Base-by-base conservation (phyloP, 2,113 vertebrate species). In the Agapornis roseicollis region DNA sequence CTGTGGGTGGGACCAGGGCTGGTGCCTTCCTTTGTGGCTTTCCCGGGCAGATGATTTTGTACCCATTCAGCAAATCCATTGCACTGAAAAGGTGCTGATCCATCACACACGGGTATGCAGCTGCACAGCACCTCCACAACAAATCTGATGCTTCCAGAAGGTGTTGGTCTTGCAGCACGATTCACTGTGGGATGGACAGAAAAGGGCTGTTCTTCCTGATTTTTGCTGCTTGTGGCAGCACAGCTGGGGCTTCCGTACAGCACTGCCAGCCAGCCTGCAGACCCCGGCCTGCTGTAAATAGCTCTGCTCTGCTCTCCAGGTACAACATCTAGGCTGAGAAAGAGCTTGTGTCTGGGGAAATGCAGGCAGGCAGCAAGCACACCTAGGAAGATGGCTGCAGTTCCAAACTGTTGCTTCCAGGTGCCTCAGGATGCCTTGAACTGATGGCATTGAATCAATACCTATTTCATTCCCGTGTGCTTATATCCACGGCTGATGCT, bases 131-230 rank as follows among this genome's bases (percentile, higher is more conserved):
- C 72, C 92, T 93, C 86, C 69, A 53, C 33, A 42, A 63, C 28
- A 42, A 77, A 55, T 58, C 76, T 74, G 83, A 50, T 50, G 80
- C 64, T 90, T 95, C 95, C 92, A 94, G 90, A 90, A 77, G 85
- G 53, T 58, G 82, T 83, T 94, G 76, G 74, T 74, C 88, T 65
- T 86, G 78, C 70, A 41, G 87, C 61, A 20, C 55, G 5, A 5
- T 23, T 83, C 58, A 16, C n/a, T 46, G 17, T 18, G 55, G 65
- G 74, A 73, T 9, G 22, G 85, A 37, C 53, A 91, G 68, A 63
- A 77, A 70, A 92, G 28, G 0, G 2, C 46, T 66, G 41, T 25
- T 55, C 70, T 39, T 44, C 76, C 71, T 69, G 41, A 8, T 44
- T 80, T 83, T 37, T 70, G 52, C 68, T 77, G 68, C 27, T 52